phyloP scores from a whole-genome alignment of 1,140 invertebrate species.

The Drosophila tsacasi region DNA sequence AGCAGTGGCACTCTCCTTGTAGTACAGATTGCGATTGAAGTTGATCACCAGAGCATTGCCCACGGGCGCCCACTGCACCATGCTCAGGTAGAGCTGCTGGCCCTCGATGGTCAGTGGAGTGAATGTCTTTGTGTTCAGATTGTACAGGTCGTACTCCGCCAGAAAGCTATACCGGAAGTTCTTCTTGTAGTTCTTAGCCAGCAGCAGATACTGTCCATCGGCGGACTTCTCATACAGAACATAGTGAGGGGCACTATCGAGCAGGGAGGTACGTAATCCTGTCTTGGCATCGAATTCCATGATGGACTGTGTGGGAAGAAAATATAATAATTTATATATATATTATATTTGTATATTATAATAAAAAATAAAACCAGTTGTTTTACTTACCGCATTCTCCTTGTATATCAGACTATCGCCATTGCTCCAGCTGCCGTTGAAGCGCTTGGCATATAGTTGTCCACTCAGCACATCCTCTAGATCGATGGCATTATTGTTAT shows the following conservation, averaged over 20 bases:
- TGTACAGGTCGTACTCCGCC: slow-evolving; percentile 87
- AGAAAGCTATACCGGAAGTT: slow-evolving; percentile 88
- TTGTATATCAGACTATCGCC: slow-evolving; percentile 80
- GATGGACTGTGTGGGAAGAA: slow-evolving; percentile 54
- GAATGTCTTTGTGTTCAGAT: slow-evolving; percentile 84
- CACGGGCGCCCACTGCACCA: slow-evolving; percentile 79
- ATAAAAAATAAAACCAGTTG: background rate
- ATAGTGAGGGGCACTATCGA: slow-evolving; percentile 60
- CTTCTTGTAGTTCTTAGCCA: slow-evolving; percentile 84
- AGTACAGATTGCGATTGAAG: slow-evolving; percentile 92
- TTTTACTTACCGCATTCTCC: slow-evolving; percentile 55
- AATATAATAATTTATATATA: too few relatives aligned
- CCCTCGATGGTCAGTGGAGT: slow-evolving; percentile 59
- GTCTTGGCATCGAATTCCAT: slow-evolving; percentile 72
- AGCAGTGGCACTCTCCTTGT: slow-evolving; percentile 85
- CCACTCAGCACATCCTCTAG: slow-evolving; percentile 86
- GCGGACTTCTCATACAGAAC: slow-evolving; percentile 76
- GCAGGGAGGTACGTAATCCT: slow-evolving; percentile 27
- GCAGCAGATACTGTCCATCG: slow-evolving; percentile 68
- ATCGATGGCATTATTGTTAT: slow-evolving; percentile 59
- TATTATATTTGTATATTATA: too few relatives aligned
- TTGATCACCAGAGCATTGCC: slow-evolving; percentile 90
- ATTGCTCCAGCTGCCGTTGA: slow-evolving; percentile 87
- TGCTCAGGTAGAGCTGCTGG: slow-evolving; percentile 50
- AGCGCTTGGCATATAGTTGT: slow-evolving; percentile 85